phyloP scores from a whole-genome alignment of 2,113 vertebrate species.

The Climacteris rufus region DNA sequence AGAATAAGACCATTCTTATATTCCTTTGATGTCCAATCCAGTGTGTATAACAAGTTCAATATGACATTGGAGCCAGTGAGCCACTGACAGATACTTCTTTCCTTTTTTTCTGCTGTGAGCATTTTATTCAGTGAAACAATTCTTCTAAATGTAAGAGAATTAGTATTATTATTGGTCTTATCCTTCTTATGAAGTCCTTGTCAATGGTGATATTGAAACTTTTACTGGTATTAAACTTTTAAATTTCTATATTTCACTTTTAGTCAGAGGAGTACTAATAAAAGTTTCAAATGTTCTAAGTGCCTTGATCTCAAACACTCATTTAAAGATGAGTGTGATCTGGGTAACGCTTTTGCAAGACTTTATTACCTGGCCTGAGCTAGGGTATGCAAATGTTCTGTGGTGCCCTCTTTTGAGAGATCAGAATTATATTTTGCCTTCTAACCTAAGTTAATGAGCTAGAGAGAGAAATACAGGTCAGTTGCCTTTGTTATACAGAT shows the following conservation, averaged over 20 bases:
- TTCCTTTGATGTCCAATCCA: background rate
- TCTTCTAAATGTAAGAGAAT: background rate
- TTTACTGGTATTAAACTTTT: background rate
- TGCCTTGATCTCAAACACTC: background rate
- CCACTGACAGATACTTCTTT: background rate
- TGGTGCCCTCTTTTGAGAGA: background rate
- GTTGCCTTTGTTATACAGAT: background rate
- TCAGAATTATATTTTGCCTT: background rate
- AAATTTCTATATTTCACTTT: background rate
- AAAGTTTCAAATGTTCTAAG: background rate
- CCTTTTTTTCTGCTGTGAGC: background rate
- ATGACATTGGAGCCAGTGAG: background rate
- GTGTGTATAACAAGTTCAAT: background rate
- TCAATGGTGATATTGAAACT: background rate
- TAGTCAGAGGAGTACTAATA: background rate
- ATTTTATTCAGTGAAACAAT: background rate
- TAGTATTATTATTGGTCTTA: background rate
- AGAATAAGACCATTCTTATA: background rate
- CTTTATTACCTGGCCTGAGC: background rate
- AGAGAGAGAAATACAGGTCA: background rate
- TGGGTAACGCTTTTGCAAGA: background rate
- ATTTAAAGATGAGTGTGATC: background rate
- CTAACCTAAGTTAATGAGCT: background rate
- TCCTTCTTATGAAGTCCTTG: background rate
- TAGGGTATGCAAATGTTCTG: background rate